Percentiles rank a stretch among this genome's conserved stretches.
Evolutionary conservation across 2,113 vertebrate species (phyloP).

Genomic region (Grus americana): DNA sequence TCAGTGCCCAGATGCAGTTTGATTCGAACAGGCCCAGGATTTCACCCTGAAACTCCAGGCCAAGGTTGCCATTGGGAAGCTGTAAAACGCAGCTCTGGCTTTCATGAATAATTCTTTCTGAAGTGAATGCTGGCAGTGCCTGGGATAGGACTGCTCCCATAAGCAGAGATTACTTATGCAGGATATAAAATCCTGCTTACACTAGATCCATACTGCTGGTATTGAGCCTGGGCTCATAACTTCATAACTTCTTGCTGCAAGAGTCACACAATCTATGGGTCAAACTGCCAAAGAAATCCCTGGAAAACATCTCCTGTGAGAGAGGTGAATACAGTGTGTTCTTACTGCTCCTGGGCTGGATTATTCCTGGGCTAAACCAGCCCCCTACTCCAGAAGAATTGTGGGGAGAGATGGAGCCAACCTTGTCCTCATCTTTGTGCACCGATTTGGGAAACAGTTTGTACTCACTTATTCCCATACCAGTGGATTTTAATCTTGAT

Average conservation of each 20-base stretch:
- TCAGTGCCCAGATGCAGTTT: slow-evolving; percentile 14
- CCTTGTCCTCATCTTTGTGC: neutral
- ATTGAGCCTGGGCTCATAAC: neutral
- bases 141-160: neutral
- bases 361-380: neutral
- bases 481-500: neutral
- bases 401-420: neutral
- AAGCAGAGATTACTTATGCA: neutral
- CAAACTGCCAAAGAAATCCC: neutral
- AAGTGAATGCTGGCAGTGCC: neutral
- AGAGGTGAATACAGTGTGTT: neutral
- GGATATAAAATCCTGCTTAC: neutral
- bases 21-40: neutral
- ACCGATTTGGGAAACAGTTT: neutral
- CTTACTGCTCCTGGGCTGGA: neutral
- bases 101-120: slow-evolving; percentile 6
- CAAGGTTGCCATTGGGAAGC: neutral
- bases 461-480: neutral
- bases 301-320: neutral
- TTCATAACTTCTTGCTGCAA: neutral
- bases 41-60: neutral
- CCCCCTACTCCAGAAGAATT: neutral
- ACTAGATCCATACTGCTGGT: neutral
- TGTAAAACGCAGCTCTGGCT: neutral
- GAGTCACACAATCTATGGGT: neutral